Conservation (phyloP, 37 sponge, comb jelly and placozoan genomes). For the Chondrilla cf. caribensis region DNA sequence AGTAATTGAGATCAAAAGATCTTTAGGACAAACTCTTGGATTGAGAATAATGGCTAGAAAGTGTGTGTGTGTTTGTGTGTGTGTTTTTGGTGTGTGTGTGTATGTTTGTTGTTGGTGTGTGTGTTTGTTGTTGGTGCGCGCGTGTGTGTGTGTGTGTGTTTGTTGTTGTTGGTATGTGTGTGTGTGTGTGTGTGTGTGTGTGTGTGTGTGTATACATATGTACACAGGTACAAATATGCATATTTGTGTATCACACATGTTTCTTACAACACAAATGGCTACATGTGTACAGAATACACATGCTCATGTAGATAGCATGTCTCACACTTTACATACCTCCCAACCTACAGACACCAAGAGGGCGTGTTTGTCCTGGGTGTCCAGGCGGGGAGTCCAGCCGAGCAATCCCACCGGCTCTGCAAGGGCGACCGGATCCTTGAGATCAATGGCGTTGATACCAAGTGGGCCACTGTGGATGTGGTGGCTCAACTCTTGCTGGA, state of each 20-base stretch:
- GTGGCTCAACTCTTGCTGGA: constrained; percentile 29
- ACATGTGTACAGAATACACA: too few relatives aligned
- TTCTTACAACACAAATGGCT: too few relatives aligned
- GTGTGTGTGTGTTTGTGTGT: neutral
- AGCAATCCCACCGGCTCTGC: constrained; percentile 33
- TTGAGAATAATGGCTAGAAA: constrained; percentile 18
- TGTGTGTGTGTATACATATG: too few relatives aligned
- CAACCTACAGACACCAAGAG: constrained; percentile 20
- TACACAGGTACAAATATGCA: too few relatives aligned
- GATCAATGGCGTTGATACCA: constrained; percentile 61
- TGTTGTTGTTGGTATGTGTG: too few relatives aligned
- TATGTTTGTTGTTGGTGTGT: neutral
- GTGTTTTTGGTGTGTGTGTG: too few relatives aligned
- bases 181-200: too few relatives aligned
- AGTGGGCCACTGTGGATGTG: constrained; percentile 63
- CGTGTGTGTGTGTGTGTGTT: constrained; percentile 8
- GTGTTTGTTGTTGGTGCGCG: neutral
- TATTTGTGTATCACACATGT: too few relatives aligned
- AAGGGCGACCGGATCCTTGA: constrained; percentile 75
- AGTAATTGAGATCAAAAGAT: neutral
- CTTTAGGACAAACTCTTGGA: neutral
- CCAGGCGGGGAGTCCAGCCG: constrained; percentile 39
- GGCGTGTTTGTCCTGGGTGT: constrained; percentile 72
- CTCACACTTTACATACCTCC: too few relatives aligned
- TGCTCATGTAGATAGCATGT: too few relatives aligned